Evolutionary conservation across 2,888 invertebrate genomes (phyloP).

Genomic region (Lasioglossum lativentre): DNA sequence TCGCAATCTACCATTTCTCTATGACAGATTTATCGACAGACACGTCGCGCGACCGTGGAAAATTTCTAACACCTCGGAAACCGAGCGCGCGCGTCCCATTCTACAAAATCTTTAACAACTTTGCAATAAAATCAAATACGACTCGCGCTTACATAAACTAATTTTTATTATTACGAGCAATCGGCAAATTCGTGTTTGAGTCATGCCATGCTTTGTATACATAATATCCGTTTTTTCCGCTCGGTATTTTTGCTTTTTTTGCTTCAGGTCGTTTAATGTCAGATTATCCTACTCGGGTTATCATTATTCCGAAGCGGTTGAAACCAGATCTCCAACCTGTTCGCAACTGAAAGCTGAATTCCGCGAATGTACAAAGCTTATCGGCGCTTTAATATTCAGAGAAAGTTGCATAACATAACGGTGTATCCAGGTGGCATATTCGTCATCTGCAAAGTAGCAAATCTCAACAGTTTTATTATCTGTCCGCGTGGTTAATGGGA

Average conservation of each 20-base stretch:
- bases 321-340: constrained; percentile 3
- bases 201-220: not conserved
- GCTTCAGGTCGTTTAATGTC: not conserved
- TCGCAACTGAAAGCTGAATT: not conserved
- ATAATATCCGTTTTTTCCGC: not conserved
- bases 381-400: not conserved
- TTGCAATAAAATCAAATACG: not conserved
- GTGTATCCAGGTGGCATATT: not conserved
- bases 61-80: not conserved
- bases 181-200: not conserved
- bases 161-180: not conserved
- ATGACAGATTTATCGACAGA: not conserved
- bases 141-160: not conserved
- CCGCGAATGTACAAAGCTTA: not conserved
- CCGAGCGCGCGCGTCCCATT: too few relatives aligned
- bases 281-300: not conserved
- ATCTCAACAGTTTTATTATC: not conserved
- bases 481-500: not conserved
- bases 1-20: not conserved
- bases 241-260: not conserved
- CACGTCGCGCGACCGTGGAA: not conserved
- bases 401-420: not conserved
- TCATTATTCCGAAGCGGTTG: not conserved
- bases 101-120: not conserved
- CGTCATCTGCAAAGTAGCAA: not conserved